Percentiles rank a stretch among this genome's conserved stretches.
Evolutionary conservation across 2,888 invertebrate genomes (phyloP).

Genomic region (Dysmachus trigonus): DNA sequence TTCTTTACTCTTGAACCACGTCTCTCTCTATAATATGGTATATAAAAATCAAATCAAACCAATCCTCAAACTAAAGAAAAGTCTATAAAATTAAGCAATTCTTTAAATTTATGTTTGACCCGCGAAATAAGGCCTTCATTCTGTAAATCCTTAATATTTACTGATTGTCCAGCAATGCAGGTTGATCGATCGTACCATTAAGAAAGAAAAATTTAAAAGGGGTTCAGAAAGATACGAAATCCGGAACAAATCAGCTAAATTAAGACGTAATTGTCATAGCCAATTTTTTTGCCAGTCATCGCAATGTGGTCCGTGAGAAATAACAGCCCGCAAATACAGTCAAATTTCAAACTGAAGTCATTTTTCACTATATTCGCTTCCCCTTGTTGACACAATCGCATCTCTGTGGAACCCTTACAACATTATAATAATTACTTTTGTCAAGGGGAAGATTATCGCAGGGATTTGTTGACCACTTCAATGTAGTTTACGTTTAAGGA

Average conservation of each 20-base stretch:
- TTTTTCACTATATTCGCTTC: not conserved
- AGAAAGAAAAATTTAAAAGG: not conserved
- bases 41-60: no score
- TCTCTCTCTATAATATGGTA: no score
- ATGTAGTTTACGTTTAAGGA: not conserved
- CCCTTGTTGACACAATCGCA: not conserved
- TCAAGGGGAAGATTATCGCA: not conserved
- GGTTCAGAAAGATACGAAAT: not conserved
- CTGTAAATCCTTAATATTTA: not conserved
- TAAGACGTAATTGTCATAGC: not conserved
- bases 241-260: constrained; percentile 28
- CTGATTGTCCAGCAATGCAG: not conserved
- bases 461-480: not conserved
- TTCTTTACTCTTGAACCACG: no score
- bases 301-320: not conserved
- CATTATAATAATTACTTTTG: not conserved
- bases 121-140: not conserved
- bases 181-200: not conserved
- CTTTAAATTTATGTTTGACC: not conserved
- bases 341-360: not conserved
- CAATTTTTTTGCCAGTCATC: not conserved
- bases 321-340: not conserved
- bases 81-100: no score
- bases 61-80: no score
- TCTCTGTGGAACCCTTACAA: not conserved